These are phyloP conservation scores for Brachionichthys hirsutus DNA, from an alignment of 2,113 vertebrate genomes.

Conservation along the genomic window DNA sequence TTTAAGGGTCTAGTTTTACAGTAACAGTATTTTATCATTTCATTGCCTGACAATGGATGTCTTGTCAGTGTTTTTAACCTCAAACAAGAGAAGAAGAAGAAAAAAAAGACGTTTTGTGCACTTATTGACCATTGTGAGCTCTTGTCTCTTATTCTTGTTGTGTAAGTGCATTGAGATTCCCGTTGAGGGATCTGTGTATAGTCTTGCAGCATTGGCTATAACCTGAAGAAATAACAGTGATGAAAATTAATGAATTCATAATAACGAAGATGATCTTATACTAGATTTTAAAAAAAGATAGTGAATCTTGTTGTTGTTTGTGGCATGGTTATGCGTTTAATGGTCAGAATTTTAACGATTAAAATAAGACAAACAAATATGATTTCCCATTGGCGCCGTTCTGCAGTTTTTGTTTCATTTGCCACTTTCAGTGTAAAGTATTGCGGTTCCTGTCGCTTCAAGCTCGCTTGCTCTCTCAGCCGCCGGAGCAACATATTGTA, in stretches of 20 bases:
- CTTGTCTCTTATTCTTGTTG: conserved; percentile 82
- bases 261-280: conserved; percentile 81
- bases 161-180: conserved; percentile 91
- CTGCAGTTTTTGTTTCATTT: conserved; percentile 79
- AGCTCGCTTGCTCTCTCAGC: conserved; percentile 87
- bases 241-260: conserved; percentile 66
- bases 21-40: conserved; percentile 89
- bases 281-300: conserved; percentile 81
- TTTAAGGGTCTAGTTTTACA: conserved; percentile 88
- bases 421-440: conserved; percentile 86
- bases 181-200: conserved; percentile 85
- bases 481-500: conserved; percentile 68
- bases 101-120: conserved; percentile 88
- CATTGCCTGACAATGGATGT: conserved; percentile 90
- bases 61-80: conserved; percentile 87
- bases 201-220: conserved; percentile 89
- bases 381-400: conserved; percentile 84
- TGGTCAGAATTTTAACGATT: conserved; percentile 88
- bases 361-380: conserved; percentile 55
- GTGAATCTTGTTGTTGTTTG: conserved; percentile 90
- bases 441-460: conserved; percentile 79
- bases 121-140: conserved; percentile 92
- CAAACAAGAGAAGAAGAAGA: conserved; percentile 78
- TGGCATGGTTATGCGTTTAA: conserved; percentile 98
- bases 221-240: conserved; percentile 73